A percentile compares a stretch with the other conserved stretches of the same genome.
Evolutionary conservation across 2,797 vertebrate species (phyloP).

Genomic region (Macropus fuliginosus): DNA sequence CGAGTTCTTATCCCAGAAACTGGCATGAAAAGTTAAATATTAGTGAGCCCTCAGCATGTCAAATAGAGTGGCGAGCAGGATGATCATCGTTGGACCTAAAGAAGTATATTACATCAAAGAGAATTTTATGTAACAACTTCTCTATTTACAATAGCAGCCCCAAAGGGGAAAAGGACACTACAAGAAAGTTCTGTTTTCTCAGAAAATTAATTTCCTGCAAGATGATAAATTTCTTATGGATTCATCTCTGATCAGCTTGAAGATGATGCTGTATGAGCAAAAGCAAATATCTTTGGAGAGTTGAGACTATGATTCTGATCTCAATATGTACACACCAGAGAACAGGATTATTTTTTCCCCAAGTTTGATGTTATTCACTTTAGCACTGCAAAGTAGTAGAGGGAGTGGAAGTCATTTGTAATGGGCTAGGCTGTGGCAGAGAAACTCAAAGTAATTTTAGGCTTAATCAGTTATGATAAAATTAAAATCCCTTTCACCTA

Average conservation of each 20-base stretch:
- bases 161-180: neutral
- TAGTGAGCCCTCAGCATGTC: neutral
- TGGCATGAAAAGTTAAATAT: neutral
- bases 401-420: neutral
- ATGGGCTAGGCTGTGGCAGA: neutral
- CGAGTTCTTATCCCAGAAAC: too few relatives aligned
- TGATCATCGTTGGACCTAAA: too few relatives aligned
- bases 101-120: too few relatives aligned
- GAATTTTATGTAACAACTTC: too few relatives aligned
- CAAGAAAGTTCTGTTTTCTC: neutral
- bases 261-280: neutral
- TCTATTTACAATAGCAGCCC: too few relatives aligned
- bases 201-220: neutral
- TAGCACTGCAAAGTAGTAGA: neutral
- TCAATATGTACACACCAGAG: neutral
- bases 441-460: neutral
- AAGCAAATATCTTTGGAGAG: neutral
- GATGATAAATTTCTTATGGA: neutral
- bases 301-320: neutral
- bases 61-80: neutral
- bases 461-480: neutral
- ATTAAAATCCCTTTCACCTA: neutral
- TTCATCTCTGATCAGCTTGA: neutral
- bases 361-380: neutral
- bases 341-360: neutral